Percentiles rank a stretch among this genome's conserved stretches.
phyloP scores from a whole-genome alignment of 1,140 invertebrate species.

The Drosophila athabasca region DNA sequence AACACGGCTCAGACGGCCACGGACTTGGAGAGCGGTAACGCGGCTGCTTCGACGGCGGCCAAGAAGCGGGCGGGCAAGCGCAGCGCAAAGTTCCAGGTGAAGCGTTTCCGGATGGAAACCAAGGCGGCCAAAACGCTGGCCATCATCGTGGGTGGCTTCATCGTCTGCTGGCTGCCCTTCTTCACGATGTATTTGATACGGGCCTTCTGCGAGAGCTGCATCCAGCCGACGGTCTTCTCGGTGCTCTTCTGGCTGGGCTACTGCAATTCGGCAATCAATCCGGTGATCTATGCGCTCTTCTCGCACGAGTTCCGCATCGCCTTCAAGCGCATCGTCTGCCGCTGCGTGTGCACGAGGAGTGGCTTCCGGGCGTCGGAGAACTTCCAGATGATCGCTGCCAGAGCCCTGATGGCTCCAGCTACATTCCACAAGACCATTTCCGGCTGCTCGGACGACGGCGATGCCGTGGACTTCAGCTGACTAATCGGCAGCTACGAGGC shows the following conservation, averaged over 20 bases:
- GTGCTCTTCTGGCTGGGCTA: constrained; percentile 96
- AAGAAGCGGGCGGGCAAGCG: constrained; percentile 84
- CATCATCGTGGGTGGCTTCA: constrained; percentile 95
- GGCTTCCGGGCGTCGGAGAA: constrained; percentile 82
- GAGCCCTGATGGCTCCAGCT: constrained; percentile 77
- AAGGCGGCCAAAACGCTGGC: constrained; percentile 96
- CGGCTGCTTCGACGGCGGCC: constrained; percentile 57
- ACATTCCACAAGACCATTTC: constrained; percentile 83
- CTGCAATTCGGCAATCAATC: constrained; percentile 95
- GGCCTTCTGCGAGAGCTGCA: constrained; percentile 88
- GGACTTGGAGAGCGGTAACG: constrained; percentile 50
- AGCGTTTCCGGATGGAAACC: constrained; percentile 89
- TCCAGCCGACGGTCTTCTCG: constrained; percentile 90
- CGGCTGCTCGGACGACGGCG: constrained; percentile 79
- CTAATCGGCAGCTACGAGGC: constrained; percentile 72
- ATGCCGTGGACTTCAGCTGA: constrained; percentile 80
- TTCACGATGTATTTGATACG: constrained; percentile 94
- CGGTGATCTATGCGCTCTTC: constrained; percentile 94
- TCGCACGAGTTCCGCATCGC: constrained; percentile 93
- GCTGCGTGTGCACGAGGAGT: constrained; percentile 84
- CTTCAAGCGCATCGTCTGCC: constrained; percentile 90
- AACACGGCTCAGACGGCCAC: constrained; percentile 10
- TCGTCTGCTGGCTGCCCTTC: constrained; percentile 95
- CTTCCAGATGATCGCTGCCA: constrained; percentile 82
- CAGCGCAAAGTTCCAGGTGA: constrained; percentile 85